phyloP scores from a whole-genome alignment of 2,797 vertebrate genomes.

The Malacoctenus gilli region DNA sequence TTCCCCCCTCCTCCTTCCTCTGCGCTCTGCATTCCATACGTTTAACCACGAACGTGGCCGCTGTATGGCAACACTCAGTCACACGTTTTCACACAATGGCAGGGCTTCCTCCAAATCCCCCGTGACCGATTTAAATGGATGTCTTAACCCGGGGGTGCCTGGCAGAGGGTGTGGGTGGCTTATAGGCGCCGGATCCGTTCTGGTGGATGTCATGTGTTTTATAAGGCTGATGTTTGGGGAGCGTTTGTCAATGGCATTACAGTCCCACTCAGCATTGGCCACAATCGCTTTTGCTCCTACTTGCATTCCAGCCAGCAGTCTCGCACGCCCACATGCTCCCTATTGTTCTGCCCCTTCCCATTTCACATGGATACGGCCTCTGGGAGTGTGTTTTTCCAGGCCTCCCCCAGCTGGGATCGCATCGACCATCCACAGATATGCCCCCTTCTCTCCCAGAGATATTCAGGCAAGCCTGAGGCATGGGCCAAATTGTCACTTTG shows the following conservation, averaged over 20 bases:
- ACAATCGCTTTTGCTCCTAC: constrained; percentile 52
- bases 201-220: constrained; percentile 11
- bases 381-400: constrained; percentile 33
- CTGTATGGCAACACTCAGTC: constrained; percentile 39
- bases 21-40: constrained; percentile 53
- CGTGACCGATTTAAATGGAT: background rate
- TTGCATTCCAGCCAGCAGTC: constrained; percentile 56
- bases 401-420: constrained; percentile 34
- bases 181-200: background rate
- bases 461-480: constrained; percentile 33
- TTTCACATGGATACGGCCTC: constrained; percentile 31
- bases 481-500: constrained; percentile 45
- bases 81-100: constrained; percentile 20
- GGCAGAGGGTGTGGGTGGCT: background rate
- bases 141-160: background rate
- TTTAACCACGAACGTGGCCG: constrained; percentile 36
- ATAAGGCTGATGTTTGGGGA: constrained; percentile 8
- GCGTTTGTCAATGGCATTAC: constrained; percentile 33
- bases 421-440: constrained; percentile 40
- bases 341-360: constrained; percentile 63
- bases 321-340: constrained; percentile 60
- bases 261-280: constrained; percentile 20
- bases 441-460: constrained; percentile 6
- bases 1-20: constrained; percentile 42
- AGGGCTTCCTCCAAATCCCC: constrained; percentile 5